phyloP scores from a whole-genome alignment of 2,888 invertebrate genomes.

The Dasysyrphus tricinctus region DNA sequence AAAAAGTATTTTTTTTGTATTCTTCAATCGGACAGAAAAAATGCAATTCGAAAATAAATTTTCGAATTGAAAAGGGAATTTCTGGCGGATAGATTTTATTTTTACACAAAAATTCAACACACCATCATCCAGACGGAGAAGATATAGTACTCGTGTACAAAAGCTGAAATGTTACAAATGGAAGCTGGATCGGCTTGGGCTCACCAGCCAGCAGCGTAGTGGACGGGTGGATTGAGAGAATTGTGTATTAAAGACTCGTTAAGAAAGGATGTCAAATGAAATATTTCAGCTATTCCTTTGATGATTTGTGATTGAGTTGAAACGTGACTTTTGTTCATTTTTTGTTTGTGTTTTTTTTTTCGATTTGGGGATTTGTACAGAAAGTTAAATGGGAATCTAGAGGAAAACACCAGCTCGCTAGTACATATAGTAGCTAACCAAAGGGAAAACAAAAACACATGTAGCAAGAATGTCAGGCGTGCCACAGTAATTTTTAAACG shows the following conservation, averaged over 20 bases:
- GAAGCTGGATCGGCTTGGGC: slow-evolving; percentile 10
- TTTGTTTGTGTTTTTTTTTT: slow-evolving; percentile 7
- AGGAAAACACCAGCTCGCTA: not conserved
- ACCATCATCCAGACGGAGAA: not conserved
- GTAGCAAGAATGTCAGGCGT: slow-evolving; percentile 74
- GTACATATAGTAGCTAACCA: slow-evolving; percentile 19
- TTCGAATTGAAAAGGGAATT: slow-evolving; percentile 27
- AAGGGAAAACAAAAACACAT: slow-evolving; percentile 47
- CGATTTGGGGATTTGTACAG: slow-evolving; percentile 14
- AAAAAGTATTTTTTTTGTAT: not conserved
- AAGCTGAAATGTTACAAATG: slow-evolving; percentile 29
- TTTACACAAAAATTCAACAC: slow-evolving; percentile 60
- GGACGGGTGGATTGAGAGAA: not conserved
- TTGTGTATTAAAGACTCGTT: slow-evolving; percentile 66
- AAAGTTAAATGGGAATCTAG: slow-evolving; percentile 24
- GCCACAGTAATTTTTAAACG: slow-evolving; percentile 75
- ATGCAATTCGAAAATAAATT: slow-evolving; percentile 41
- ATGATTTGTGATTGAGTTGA: slow-evolving; percentile 74
- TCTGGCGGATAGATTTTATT: slow-evolving; percentile 28
- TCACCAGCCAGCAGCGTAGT: no score
- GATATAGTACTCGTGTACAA: not conserved
- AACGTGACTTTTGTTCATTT: slow-evolving; percentile 74
- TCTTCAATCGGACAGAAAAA: slow-evolving; percentile 11
- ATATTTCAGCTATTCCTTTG: slow-evolving; percentile 71
- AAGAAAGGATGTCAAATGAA: slow-evolving; percentile 70